A percentile compares a stretch with the other conserved stretches of the same genome.
phyloP scores from a whole-genome alignment of 1,140 invertebrate genomes.

The Calycopis cecrops region DNA sequence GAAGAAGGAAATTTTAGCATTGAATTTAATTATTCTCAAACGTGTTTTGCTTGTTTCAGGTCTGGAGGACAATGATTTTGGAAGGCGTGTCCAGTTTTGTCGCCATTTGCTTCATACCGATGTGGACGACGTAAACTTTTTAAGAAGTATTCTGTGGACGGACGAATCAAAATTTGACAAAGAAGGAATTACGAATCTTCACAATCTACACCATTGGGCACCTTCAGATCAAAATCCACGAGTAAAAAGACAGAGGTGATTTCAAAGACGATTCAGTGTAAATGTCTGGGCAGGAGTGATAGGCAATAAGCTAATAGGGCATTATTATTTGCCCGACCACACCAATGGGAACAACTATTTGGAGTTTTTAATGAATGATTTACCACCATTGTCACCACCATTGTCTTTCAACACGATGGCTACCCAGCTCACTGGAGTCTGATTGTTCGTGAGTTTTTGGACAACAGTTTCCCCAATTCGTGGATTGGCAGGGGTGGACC shows the following conservation, averaged over 20 bases:
- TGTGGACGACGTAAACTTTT: no score
- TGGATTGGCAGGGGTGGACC: no score
- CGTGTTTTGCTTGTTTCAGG: no score
- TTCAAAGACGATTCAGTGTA: slow-evolving; percentile 19
- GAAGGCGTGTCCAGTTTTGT: no score
- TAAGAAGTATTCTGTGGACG: slow-evolving; percentile 49
- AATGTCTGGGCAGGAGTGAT: slow-evolving; percentile 24
- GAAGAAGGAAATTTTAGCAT: no score
- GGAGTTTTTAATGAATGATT: slow-evolving; percentile 10
- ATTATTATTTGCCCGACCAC: slow-evolving; percentile 11
- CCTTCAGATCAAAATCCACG: slow-evolving; percentile 7
- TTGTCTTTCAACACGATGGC: slow-evolving; percentile 2
- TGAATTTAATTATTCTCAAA: no score
- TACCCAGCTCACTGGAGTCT: neutral
- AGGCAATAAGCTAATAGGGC: slow-evolving; percentile 15
- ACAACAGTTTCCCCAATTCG: no score
- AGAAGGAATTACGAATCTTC: no score
- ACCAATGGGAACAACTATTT: slow-evolving; percentile 1
- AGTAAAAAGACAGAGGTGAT: slow-evolving; percentile 8
- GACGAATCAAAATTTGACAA: slow-evolving; percentile 47
- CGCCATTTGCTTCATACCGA: no score
- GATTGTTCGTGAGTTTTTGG: no score
- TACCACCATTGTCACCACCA: neutral
- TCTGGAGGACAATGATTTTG: no score
- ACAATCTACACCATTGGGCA: slow-evolving; percentile 31